Evolutionary conservation across 2,888 invertebrate genomes (phyloP).

Genomic region (Rhopalosiphum nymphaeae): DNA sequence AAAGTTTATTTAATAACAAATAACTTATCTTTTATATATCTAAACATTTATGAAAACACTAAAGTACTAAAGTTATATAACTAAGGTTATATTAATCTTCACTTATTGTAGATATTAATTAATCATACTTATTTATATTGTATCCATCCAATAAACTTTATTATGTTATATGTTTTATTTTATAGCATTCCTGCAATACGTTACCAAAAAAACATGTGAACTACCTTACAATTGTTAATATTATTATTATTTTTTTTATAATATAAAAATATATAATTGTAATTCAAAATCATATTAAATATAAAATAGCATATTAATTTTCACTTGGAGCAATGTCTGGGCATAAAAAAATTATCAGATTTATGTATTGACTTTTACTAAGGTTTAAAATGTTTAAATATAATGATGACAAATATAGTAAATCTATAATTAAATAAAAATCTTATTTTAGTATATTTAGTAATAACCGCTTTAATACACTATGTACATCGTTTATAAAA

Average conservation of each 20-base stretch:
- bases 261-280: neutral
- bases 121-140: neutral
- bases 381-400: no score
- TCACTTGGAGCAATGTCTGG: neutral
- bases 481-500: no score
- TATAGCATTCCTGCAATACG: neutral
- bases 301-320: neutral
- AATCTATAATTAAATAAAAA: no score
- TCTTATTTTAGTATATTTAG: no score
- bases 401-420: no score
- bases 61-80: neutral
- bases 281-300: neutral
- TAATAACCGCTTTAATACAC: no score
- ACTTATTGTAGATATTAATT: neutral
- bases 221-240: neutral
- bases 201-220: neutral
- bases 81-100: neutral
- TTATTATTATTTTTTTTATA: neutral
- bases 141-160: neutral
- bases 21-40: neutral
- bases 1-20: neutral
- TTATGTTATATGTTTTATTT: neutral
- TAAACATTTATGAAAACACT: neutral
- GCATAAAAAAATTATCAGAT: neutral
- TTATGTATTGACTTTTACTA: neutral